Percentiles rank a stretch among this genome's conserved stretches.
Evolutionary conservation across 2,888 invertebrate species (phyloP).

Genomic region (Trachelus stipa): DNA sequence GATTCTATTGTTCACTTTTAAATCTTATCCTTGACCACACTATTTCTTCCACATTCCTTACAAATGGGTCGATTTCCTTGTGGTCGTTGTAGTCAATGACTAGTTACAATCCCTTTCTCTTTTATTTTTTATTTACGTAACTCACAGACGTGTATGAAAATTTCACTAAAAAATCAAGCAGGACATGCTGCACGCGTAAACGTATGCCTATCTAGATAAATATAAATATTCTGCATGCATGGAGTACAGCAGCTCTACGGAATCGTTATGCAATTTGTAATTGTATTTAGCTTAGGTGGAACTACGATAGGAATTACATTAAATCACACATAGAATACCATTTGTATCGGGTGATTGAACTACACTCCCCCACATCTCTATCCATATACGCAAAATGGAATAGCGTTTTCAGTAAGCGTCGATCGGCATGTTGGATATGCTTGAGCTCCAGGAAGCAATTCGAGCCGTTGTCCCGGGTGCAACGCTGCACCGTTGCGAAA

Average conservation of each 20-base stretch:
- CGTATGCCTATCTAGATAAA: neutral
- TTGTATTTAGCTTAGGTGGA: neutral
- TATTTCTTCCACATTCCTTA: neutral
- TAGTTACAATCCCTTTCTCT: neutral
- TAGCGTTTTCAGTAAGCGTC: neutral
- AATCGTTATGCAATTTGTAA: neutral
- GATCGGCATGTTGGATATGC: neutral
- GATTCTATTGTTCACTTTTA: neutral
- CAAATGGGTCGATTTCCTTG: neutral
- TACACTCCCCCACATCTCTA: neutral
- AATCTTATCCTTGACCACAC: neutral
- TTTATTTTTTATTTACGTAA: neutral
- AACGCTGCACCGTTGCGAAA: neutral
- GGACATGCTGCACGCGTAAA: neutral
- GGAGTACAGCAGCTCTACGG: neutral
- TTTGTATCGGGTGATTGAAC: neutral
- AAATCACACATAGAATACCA: neutral
- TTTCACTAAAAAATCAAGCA: neutral
- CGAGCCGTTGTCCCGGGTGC: neutral
- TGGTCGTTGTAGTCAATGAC: neutral
- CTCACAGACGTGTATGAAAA: neutral
- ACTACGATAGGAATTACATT: neutral
- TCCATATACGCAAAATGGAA: neutral
- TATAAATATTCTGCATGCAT: neutral
- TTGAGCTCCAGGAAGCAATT: neutral